Evolutionary conservation across 2,888 invertebrate genomes (phyloP), one percentile per base, ranked within the genome.

Genomic region (Aleiodes alternator): DNA sequence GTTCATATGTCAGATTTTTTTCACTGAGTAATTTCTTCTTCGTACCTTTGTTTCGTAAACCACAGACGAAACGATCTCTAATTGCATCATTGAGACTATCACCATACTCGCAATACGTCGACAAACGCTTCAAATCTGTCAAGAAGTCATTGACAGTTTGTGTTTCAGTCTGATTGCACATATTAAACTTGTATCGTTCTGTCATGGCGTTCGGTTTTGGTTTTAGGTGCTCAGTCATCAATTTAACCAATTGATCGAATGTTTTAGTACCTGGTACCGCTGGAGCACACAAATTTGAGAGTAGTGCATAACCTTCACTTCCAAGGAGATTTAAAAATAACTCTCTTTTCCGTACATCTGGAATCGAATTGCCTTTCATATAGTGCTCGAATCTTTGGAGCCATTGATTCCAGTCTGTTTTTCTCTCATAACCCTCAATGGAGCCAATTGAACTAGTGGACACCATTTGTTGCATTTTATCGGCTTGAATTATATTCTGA

Each of bases 191-290:
- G n/a, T 76, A 79, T 0, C 79, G 59, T 23, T 78, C 77, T 3
- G 76, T 73, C 12, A 80, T 78, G 4, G 72, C 61, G 50, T 31
- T 78, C 9, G 77, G 79, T 51, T 68, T 74, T 1, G 78, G 79
- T 53, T 82, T 73, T 0, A 80, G 57, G 57, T 82, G 76, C 11
- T 78, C 66, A 4, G 61, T 73, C 71, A 82, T 77, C 1, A 79
- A 51, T 12, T 61, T 38, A 1, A n/a, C 64, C 5, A 81, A 12
- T 29, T 79, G 73, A 0, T 38, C 34, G 3, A 75, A 69, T 16
- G 72, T 53, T 43, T 76, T 77, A 0, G 29, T n/a, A 5, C 53
- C 12, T 12, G 78, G 80, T 48, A 76, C 2, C 0, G 4, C 16
- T 8, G 80, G n/a, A 8, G 77, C 64, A 43, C 79, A 80, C 56